phyloP scores from a whole-genome alignment of 2,888 invertebrate species.

The Eledone cirrhosa region DNA sequence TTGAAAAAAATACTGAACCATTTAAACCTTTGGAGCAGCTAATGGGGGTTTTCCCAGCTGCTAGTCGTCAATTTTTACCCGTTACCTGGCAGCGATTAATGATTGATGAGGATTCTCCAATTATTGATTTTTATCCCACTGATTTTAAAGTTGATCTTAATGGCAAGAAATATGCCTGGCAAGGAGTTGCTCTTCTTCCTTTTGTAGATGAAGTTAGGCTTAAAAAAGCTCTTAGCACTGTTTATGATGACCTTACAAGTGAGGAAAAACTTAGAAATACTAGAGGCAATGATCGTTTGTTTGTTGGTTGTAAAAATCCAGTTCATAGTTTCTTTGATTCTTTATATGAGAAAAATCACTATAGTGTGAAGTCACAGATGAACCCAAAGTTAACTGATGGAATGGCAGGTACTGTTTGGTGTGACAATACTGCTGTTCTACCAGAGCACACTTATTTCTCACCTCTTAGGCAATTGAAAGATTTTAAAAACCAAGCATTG shows the following conservation, averaged over 20 bases:
- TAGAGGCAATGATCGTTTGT: conserved; percentile 88
- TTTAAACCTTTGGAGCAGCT: conserved; percentile 97
- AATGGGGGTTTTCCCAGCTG: conserved; percentile 99
- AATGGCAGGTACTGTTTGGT: conserved; percentile 82
- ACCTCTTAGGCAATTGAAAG: conserved; percentile 52
- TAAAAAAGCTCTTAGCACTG: conserved; percentile 83
- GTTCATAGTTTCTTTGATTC: conserved; percentile 78
- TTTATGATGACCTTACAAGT: conserved; percentile 80
- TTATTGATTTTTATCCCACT: conserved; percentile 98
- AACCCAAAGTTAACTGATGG: conserved; percentile 80
- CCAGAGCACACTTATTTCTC: conserved; percentile 59
- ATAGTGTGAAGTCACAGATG: conserved; percentile 69
- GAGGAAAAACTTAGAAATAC: conserved; percentile 89
- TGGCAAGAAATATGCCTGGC: conserved; percentile 99
- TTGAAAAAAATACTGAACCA: conserved; percentile 87
- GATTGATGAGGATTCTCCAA: conserved; percentile 90
- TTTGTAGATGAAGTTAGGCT: conserved; percentile 92
- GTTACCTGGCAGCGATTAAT: conserved; percentile 91
- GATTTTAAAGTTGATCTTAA: conserved; percentile 97
- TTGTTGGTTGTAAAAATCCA: conserved; percentile 78
- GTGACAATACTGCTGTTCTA: conserved; percentile 75
- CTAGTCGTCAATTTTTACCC: conserved; percentile 93
- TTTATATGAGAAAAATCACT: conserved; percentile 71
- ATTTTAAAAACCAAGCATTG: conserved; percentile 52
- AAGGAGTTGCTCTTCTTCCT: conserved; percentile 96